Evolutionary conservation across 2,113 vertebrate genomes (phyloP).

Genomic region (Asarcornis scutulata): DNA sequence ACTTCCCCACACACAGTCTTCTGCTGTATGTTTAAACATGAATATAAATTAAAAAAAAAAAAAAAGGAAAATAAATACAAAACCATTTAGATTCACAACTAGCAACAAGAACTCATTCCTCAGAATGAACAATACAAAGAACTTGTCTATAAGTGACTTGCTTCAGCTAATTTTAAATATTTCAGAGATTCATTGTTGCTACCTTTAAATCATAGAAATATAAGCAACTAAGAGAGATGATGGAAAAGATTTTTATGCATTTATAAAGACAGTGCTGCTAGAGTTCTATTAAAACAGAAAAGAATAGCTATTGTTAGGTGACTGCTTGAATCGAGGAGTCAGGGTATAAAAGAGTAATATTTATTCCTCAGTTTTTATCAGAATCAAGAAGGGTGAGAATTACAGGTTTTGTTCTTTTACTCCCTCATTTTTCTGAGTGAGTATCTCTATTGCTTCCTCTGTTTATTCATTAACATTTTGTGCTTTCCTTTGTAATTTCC

Average conservation of each 20-base stretch:
- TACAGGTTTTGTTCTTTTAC: background rate
- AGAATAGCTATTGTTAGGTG: background rate
- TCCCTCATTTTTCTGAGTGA: background rate
- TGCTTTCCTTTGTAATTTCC: background rate
- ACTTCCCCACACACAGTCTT: background rate
- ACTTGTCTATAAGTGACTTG: background rate
- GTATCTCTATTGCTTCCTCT: background rate
- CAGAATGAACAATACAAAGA: background rate
- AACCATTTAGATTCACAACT: background rate
- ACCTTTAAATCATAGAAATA: background rate
- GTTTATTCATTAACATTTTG: background rate
- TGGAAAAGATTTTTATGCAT: background rate
- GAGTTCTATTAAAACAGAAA: background rate
- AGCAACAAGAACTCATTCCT: background rate
- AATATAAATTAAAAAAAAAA: background rate
- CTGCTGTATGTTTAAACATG: background rate
- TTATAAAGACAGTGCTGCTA: background rate
- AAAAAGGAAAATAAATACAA: background rate
- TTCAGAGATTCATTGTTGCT: background rate
- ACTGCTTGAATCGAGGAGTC: background rate
- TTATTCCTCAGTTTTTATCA: background rate
- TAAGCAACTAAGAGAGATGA: background rate
- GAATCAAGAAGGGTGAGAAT: background rate
- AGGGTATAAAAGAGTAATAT: background rate
- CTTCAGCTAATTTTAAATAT: background rate